Evolutionary conservation across 2,113 vertebrate species (phyloP).

Genomic region (Pelusios castaneus): DNA sequence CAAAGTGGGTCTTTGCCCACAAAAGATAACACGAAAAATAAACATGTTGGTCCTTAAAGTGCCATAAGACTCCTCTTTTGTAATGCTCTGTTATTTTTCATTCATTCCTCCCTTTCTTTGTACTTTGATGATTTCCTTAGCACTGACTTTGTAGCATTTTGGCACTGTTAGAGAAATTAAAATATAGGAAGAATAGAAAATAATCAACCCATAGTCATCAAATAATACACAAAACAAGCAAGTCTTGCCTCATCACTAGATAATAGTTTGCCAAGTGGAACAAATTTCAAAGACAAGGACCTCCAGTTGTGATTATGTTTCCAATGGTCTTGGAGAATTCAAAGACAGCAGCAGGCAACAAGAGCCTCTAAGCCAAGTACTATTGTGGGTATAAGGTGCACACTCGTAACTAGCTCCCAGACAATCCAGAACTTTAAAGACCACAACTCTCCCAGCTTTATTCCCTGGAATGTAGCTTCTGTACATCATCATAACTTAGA

Average conservation of each 20-base stretch:
- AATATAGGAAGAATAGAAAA: neutral
- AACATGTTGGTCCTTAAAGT: too few relatives aligned
- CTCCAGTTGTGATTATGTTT: neutral
- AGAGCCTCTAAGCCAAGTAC: neutral
- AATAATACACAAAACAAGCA: neutral
- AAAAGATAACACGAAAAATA: too few relatives aligned
- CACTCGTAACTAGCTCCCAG: neutral
- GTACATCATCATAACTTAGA: neutral
- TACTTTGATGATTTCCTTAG: neutral
- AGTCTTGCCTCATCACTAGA: neutral
- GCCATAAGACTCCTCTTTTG: too few relatives aligned
- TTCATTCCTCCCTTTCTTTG: neutral
- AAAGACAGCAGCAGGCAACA: neutral
- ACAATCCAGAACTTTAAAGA: neutral
- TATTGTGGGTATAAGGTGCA: neutral
- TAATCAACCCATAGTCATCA: neutral
- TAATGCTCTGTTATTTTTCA: neutral
- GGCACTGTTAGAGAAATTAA: neutral
- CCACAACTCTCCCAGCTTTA: neutral
- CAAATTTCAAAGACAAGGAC: neutral
- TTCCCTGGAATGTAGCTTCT: neutral
- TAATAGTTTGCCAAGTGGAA: neutral
- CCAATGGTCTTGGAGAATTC: neutral
- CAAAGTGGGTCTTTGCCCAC: too few relatives aligned
- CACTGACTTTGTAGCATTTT: neutral